Evolutionary conservation across 2,888 invertebrate genomes (phyloP).

Genomic region (Thysanoteuthis rhombus): DNA sequence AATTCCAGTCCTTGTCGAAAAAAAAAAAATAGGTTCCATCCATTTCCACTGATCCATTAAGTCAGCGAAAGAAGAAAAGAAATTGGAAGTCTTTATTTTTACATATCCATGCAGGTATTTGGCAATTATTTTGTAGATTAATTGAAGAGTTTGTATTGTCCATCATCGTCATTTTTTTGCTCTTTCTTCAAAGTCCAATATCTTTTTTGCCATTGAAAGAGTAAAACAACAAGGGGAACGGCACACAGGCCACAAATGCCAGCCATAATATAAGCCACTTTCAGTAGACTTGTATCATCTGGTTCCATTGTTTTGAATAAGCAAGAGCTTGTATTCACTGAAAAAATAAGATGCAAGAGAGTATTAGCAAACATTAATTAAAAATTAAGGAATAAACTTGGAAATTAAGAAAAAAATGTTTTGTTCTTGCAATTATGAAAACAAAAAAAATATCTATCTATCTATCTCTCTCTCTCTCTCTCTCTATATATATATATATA

Average conservation of each 20-base stretch:
- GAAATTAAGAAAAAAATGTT: no score
- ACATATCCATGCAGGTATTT: neutral
- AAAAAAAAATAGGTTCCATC: neutral
- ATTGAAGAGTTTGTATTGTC: neutral
- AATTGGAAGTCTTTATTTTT: neutral
- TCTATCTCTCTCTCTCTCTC: no score
- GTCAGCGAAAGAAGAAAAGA: neutral
- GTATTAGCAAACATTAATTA: neutral
- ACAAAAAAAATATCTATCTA: no score
- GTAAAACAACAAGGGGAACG: conserved; percentile 53
- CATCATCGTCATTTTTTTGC: neutral
- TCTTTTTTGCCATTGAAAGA: conserved; percentile 49
- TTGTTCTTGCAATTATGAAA: neutral
- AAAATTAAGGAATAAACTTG: neutral
- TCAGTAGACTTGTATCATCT: conserved; percentile 44
- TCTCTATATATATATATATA: no score
- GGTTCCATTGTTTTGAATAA: conserved; percentile 49
- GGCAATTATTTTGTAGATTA: conserved; percentile 1
- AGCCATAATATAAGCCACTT: conserved; percentile 62
- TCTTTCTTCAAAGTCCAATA: neutral
- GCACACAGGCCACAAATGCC: conserved; percentile 56
- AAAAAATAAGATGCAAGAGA: conserved; percentile 33
- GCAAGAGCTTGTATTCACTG: conserved; percentile 56
- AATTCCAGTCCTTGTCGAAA: neutral
- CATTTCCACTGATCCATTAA: neutral